A percentile compares a stretch with the other conserved stretches of the same genome.
Evolutionary conservation across 2,113 vertebrate species (phyloP).

Genomic region (Agapornis roseicollis): DNA sequence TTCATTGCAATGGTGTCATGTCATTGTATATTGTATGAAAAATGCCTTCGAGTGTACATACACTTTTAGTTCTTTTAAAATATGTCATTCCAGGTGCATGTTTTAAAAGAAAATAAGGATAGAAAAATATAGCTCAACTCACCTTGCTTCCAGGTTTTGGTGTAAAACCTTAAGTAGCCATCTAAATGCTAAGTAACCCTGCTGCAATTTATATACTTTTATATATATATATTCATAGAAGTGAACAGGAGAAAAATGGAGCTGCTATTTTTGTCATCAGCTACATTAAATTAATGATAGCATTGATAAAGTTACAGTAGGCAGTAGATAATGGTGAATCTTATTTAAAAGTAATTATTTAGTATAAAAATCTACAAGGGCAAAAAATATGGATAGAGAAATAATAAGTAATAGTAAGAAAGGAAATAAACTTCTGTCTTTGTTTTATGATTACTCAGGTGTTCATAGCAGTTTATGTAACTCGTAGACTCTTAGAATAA

Average conservation of each 20-base stretch:
- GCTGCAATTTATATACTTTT: not conserved
- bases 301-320: not conserved
- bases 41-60: not conserved
- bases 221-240: not conserved
- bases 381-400: not conserved
- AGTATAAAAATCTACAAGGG: not conserved
- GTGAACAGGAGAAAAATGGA: not conserved
- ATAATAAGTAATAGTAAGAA: not conserved
- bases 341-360: not conserved
- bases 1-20: not conserved
- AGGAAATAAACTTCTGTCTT: not conserved
- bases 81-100: not conserved
- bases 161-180: not conserved
- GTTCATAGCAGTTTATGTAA: not conserved
- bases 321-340: not conserved
- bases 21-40: not conserved
- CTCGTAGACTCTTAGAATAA: not conserved
- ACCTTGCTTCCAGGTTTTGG: not conserved
- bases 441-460: not conserved
- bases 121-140: not conserved
- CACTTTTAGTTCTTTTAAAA: not conserved
- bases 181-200: not conserved
- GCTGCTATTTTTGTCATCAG: not conserved
- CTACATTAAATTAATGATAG: not conserved
- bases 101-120: not conserved